phyloP scores from a whole-genome alignment of 1,140 invertebrate genomes.

The Mya arenaria region DNA sequence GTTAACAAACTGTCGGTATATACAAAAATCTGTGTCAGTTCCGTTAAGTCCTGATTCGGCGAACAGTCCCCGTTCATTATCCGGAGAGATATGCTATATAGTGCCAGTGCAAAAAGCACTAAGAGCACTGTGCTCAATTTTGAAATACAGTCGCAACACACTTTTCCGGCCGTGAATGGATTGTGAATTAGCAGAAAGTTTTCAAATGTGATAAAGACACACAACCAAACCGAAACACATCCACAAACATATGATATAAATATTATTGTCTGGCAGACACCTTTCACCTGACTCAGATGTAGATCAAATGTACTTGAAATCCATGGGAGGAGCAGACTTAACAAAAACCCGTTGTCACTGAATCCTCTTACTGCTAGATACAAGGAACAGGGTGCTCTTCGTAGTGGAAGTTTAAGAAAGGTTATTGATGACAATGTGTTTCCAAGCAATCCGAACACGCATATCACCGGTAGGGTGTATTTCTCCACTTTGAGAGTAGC shows the following conservation, averaged over 20 bases:
- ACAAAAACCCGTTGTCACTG: conserved; percentile 66
- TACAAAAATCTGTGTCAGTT: conserved; percentile 82
- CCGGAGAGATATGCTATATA: conserved; percentile 74
- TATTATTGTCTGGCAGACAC: conserved; percentile 74
- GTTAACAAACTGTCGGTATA: conserved; percentile 83
- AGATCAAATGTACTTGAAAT: conserved; percentile 81
- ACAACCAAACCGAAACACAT: conserved; percentile 79
- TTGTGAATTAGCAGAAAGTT: conserved; percentile 75
- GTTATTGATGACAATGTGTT: conserved; percentile 61
- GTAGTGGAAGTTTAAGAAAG: conserved; percentile 61
- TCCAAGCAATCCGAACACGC: conserved; percentile 64
- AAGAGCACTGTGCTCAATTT: conserved; percentile 59
- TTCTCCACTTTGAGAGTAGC: no score
- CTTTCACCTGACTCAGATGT: conserved; percentile 67
- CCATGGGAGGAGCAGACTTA: conserved; percentile 81
- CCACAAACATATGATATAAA: conserved; percentile 77
- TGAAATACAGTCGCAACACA: conserved; percentile 70
- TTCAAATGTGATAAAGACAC: conserved; percentile 71
- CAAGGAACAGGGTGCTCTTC: conserved; percentile 66
- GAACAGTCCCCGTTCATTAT: conserved; percentile 51
- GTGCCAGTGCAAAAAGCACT: no score
- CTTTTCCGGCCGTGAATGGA: conserved; percentile 67
- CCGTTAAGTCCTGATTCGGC: conserved; percentile 42
- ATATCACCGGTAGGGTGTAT: conserved; percentile 60
- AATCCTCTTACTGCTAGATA: conserved; percentile 68